Evolutionary conservation across 2,113 vertebrate species (phyloP).

Genomic region (Cacatua alba): DNA sequence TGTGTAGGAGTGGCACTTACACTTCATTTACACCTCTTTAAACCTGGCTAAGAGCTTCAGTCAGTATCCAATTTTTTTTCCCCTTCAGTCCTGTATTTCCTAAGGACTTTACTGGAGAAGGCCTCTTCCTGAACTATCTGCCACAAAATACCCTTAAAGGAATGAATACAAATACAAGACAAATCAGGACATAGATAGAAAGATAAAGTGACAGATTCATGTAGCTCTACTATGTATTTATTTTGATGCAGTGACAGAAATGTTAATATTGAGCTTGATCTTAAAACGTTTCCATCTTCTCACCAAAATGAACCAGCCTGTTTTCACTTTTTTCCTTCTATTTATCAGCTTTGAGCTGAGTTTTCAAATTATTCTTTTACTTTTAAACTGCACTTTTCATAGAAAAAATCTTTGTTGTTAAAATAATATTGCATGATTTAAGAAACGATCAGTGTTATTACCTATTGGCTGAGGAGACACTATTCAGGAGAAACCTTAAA

Average conservation of each 20-base stretch:
- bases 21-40: not conserved
- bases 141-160: not conserved
- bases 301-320: not conserved
- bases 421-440: not conserved
- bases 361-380: not conserved
- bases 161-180: not conserved
- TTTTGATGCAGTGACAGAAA: not conserved
- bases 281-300: not conserved
- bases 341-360: not conserved
- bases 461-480: not conserved
- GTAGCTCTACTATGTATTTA: not conserved
- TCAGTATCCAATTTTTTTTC: not conserved
- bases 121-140: not conserved
- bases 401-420: not conserved
- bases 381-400: not conserved
- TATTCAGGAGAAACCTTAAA: not conserved
- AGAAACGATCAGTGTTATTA: not conserved
- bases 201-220: not conserved
- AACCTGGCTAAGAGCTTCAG: not conserved
- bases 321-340: not conserved
- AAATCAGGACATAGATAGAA: not conserved
- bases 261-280: not conserved
- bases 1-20: not conserved
- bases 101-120: not conserved
- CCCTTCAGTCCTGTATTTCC: not conserved